Evolutionary conservation across 2,797 vertebrate species (phyloP).

Genomic region (Gallirallus australis): DNA sequence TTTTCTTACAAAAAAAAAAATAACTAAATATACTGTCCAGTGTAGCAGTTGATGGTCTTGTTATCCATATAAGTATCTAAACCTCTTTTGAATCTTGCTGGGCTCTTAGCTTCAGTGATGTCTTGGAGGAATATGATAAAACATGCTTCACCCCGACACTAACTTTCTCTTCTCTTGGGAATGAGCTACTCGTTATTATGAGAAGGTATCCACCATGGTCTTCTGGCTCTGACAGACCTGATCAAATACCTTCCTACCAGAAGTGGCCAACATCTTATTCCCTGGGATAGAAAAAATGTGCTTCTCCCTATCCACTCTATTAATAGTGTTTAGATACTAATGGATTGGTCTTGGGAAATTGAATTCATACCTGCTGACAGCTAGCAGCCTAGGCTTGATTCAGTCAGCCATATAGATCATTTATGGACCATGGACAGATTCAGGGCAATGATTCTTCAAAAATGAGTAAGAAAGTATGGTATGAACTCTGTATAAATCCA

Average conservation of each 20-base stretch:
- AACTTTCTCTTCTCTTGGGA: neutral
- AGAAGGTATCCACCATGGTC: neutral
- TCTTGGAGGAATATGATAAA: neutral
- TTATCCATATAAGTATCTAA: neutral
- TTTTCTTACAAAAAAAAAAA: neutral
- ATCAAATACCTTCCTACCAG: slow-evolving; percentile 18
- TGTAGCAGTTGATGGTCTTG: neutral
- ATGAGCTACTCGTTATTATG: neutral
- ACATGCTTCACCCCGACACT: neutral
- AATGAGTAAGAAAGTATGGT: slow-evolving; percentile 32
- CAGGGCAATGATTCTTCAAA: slow-evolving; percentile 29
- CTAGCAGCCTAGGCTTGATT: slow-evolving; percentile 13
- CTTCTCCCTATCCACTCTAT: neutral
- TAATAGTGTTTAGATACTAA: slow-evolving; percentile 60
- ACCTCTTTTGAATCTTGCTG: neutral
- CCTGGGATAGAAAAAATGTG: slow-evolving; percentile 1
- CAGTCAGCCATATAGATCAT: slow-evolving; percentile 33
- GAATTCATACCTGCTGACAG: slow-evolving; percentile 45
- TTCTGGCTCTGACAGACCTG: neutral
- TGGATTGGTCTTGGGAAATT: slow-evolving; percentile 40
- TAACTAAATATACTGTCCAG: neutral
- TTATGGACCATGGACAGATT: slow-evolving; percentile 44
- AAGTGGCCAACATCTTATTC: neutral
- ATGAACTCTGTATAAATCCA: slow-evolving; percentile 14
- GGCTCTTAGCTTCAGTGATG: neutral